Conservation (phyloP, 2,888 invertebrate genomes). For the Mythimna albipuncta region DNA sequence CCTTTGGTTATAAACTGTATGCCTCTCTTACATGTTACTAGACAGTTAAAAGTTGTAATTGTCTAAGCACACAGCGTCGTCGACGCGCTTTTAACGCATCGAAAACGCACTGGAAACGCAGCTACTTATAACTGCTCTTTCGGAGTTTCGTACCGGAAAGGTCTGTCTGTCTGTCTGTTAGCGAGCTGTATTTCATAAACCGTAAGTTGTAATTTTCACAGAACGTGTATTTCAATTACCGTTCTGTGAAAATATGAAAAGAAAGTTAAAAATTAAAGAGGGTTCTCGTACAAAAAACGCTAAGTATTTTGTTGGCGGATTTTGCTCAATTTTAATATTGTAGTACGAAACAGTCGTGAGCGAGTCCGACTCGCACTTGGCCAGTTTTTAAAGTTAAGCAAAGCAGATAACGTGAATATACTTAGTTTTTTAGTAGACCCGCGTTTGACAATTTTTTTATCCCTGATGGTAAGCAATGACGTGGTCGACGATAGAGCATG, state of each 20-base stretch:
- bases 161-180: too few relatives aligned
- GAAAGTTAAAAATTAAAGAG: too few relatives aligned
- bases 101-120: background rate
- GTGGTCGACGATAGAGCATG: background rate
- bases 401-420: background rate
- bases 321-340: too few relatives aligned
- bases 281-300: too few relatives aligned
- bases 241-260: too few relatives aligned
- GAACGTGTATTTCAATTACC: too few relatives aligned
- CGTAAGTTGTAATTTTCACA: too few relatives aligned
- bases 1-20: slow-evolving; percentile 27
- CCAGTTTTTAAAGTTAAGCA: background rate
- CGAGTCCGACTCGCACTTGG: background rate
- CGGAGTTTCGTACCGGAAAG: too few relatives aligned
- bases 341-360: too few relatives aligned
- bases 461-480: background rate
- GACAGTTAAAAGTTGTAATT: background rate
- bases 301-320: background rate
- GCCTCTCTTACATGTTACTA: background rate
- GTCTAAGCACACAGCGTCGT: background rate
- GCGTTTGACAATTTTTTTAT: background rate
- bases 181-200: too few relatives aligned
- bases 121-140: background rate
- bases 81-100: background rate
- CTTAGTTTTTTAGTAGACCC: background rate